Base-by-base conservation (phyloP, 2,888 invertebrate genomes). In the Xanthia togata region DNA sequence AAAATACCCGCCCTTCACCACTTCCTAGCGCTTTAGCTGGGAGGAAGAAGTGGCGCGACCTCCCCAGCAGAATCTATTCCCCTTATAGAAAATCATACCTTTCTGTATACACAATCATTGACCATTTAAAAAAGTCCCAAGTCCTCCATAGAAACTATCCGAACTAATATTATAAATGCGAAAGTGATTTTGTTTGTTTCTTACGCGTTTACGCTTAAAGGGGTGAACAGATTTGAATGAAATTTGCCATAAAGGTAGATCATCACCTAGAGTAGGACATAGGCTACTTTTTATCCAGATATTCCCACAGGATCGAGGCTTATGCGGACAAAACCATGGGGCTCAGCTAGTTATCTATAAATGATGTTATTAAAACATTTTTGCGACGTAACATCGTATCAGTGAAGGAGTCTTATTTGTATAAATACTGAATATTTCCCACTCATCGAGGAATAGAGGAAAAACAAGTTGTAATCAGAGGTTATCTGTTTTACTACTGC, bases 381-480 rank as follows among this genome's bases (percentile, higher is more conserved):
- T 14, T 14, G 23, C 31, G 23, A 50, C 31, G 67, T 14, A 47
- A 47, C 4, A 4, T 20, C 11, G 20, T 23, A 9, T 23, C 65
- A 50, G 23, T 9, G 3, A 67, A n/a, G 23, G 35, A 17, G n/a
- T 35, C n/a, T 67, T 67, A 50, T 70, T 69, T 71, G 59, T 47
- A 23, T 67, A 68, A 68, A 71, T 53, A 50, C 5, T 47, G 2
- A 41, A 60, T 67, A 69, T 59, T 20, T 20, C 0, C 11, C 12
- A 9, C 31, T 64, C 23, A 69, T 60, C 41, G 47, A 65, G 59
- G 55, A 41, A 69, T 82, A 72, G 31, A 79, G 55, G 73, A 71
- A 81, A 78, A 82, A 83, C 70, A 79, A 83, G 60, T 79, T 50
- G 79, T 62, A 57, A 50, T 55, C 4, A 69, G 38, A 78, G 81